Evolutionary conservation across 2,113 vertebrate genomes (phyloP).

Genomic region (Heterotilapia buettikoferi): DNA sequence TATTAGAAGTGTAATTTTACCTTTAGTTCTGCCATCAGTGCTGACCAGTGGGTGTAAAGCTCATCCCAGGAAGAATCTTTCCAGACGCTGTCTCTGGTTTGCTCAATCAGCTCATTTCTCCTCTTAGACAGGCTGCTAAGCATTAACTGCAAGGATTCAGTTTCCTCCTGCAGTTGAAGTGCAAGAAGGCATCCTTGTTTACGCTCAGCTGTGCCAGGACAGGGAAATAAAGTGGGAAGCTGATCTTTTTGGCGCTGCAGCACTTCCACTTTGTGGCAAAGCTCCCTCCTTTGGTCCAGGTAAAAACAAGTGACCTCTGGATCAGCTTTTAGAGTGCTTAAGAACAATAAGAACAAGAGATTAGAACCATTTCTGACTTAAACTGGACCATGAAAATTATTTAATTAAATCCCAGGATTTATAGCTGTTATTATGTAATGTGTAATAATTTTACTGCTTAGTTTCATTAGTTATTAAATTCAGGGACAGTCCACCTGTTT

Average conservation of each 20-base stretch:
- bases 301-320: background rate
- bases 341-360: background rate
- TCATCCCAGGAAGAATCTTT: background rate
- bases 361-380: background rate
- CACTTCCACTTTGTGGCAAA: background rate
- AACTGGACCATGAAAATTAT: background rate
- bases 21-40: slow-evolving; percentile 10
- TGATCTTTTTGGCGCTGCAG: background rate
- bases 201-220: background rate
- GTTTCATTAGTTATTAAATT: background rate
- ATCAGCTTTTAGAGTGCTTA: background rate
- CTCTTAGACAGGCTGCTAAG: background rate
- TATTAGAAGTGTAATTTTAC: background rate
- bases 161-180: background rate
- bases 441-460: background rate
- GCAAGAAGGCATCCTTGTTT: background rate
- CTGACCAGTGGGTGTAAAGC: background rate
- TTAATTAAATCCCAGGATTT: background rate
- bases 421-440: background rate
- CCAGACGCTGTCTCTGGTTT: background rate
- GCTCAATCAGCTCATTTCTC: background rate
- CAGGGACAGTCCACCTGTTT: background rate
- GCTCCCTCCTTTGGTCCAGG: background rate
- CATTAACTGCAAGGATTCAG: background rate
- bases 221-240: slow-evolving; percentile 5